Evolutionary conservation across 2,113 vertebrate species (phyloP), one percentile per base, ranked within the genome.

Genomic region (Solea solea): DNA sequence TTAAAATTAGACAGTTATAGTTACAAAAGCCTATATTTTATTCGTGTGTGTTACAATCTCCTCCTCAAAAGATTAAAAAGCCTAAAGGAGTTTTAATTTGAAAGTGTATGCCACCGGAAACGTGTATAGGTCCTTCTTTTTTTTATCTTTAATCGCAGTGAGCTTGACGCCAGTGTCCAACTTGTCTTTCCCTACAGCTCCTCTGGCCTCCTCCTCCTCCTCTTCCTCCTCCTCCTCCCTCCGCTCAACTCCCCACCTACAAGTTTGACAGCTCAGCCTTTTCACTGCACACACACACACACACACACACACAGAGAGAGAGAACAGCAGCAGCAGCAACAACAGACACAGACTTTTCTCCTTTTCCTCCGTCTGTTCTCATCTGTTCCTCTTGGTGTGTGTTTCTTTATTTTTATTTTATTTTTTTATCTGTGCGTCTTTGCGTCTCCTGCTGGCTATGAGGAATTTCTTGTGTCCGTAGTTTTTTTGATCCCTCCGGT

Each of bases 261-360:
- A 85, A 91, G 91, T 94, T 93, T 93, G 91, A 93, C 92, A 93
- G 91, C 82, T 83, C 78, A 73, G 85, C 71, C 63, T 44, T 75
- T 0, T 0, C 13, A 3, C 11, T 6, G 69, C 52, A 68, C 59
- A 57, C 67, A 41, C 56, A 7, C 53, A 25, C 21, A 21, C 21
- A 1, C 21, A 21, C 69, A 54, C 54, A 57, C 68, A 41, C 53
- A 9, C 49, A n/a, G n/a, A n/a, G n/a, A n/a, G n/a, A n/a, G n/a
- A n/a, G n/a, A 15, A 21, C 65, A 52, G 65, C 45, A 51, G 77
- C 40, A 61, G 69, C 63, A 58, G 53, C 60, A 52, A 40, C 63
- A 9, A 3, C 70, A 72, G 55, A 45, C 56, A 64, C 25, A 61
- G 4, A 50, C 62, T 74, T 65, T 53, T 49, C 8, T 11, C 40